Percentiles rank a stretch among this genome's conserved stretches.
These are phyloP conservation scores for Sebastes trivittatus DNA, from an alignment of 2,797 vertebrate genomes.

Conservation along the genomic window DNA sequence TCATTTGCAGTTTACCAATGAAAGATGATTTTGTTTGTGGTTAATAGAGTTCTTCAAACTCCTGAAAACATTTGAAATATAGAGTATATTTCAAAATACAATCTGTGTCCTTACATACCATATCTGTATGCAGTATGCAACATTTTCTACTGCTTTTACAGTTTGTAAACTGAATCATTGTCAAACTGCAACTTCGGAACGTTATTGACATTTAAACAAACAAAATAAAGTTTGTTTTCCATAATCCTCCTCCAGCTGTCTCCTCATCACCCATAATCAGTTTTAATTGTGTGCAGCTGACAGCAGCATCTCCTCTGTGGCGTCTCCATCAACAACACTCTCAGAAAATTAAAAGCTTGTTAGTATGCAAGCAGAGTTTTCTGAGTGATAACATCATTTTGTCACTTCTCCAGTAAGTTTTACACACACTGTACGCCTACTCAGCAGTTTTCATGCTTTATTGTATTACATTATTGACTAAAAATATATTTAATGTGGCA, in stretches of 20 bases:
- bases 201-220: not conserved
- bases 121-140: not conserved
- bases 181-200: not conserved
- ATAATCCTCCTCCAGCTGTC: not conserved
- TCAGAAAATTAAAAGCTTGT: not conserved
- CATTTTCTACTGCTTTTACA: too few species aligned
- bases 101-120: not conserved
- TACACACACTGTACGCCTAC: not conserved
- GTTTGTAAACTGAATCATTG: too few species aligned
- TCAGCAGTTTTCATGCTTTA: not conserved
- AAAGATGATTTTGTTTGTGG: too few species aligned
- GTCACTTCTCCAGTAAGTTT: not conserved
- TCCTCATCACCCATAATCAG: not conserved
- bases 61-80: not conserved
- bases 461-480: not conserved
- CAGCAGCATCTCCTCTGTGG: not conserved
- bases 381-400: too few species aligned
- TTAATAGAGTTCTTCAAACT: too few species aligned
- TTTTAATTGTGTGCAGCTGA: constrained; percentile 3
- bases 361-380: not conserved
- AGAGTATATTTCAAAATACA: not conserved
- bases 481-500: not conserved
- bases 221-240: not conserved
- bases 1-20: too few species aligned
- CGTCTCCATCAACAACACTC: not conserved